Percentiles rank a stretch among this genome's conserved stretches.
Conservation (phyloP, 2,888 invertebrate species). For the Onchidella celtica region DNA sequence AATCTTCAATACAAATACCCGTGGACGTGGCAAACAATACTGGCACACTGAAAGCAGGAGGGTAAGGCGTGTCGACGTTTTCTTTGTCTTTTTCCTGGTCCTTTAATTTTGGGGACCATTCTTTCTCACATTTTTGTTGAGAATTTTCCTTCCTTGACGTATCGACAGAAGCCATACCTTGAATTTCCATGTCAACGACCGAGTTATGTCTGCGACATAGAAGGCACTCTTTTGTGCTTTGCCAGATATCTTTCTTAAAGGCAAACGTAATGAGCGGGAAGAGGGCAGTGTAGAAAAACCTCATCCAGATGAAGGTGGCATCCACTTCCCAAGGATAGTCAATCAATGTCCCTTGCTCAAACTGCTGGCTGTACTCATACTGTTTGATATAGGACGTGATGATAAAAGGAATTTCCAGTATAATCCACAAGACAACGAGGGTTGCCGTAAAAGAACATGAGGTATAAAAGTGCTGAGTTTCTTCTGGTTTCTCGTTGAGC, state of each 20-base stretch:
- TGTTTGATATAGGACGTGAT: constrained; percentile 61
- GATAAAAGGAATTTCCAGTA: constrained; percentile 70
- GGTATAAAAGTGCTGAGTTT: constrained; percentile 60
- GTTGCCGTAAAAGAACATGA: constrained; percentile 65
- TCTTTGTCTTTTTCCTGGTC: constrained; percentile 52
- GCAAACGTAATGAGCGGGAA: constrained; percentile 70
- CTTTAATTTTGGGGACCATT: constrained; percentile 35
- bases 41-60: constrained; percentile 67
- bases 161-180: constrained; percentile 44
- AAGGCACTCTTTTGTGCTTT: constrained; percentile 69
- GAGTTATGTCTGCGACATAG: constrained; percentile 74
- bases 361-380: constrained; percentile 60
- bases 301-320: constrained; percentile 71
- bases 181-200: constrained; percentile 64
- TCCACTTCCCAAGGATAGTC: constrained; percentile 70
- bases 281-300: constrained; percentile 68
- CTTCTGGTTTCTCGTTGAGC: constrained; percentile 55
- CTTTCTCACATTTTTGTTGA: constrained; percentile 17
- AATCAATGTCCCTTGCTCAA: constrained; percentile 45
- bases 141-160: constrained; percentile 49
- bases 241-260: constrained; percentile 74
- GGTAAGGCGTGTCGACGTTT: constrained; percentile 52
- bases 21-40: constrained; percentile 76
- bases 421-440: constrained; percentile 67
- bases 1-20: constrained; percentile 71